These are phyloP conservation scores for Eueides isabella DNA, from an alignment of 1,140 invertebrate species.

Conservation along the genomic window DNA sequence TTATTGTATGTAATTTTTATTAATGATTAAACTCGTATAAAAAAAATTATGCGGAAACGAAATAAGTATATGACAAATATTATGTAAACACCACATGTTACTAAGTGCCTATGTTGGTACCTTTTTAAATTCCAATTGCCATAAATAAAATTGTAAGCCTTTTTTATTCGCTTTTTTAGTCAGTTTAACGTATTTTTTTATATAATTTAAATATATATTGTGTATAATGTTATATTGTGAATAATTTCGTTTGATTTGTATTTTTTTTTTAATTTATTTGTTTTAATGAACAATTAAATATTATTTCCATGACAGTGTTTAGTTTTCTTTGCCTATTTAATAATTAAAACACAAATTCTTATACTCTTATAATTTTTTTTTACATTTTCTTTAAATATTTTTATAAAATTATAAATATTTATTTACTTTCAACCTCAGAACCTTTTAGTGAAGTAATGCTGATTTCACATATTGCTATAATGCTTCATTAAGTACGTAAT, in stretches of 20 bases:
- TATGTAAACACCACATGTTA: neutral
- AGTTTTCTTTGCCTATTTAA: neutral
- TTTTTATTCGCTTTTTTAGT: neutral
- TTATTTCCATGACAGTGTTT: neutral
- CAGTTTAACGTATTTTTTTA: neutral
- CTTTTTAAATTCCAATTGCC: neutral
- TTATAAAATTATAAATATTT: too few species aligned
- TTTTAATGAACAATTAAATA: neutral
- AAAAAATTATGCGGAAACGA: too few species aligned
- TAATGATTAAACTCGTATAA: too few species aligned
- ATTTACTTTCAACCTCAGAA: too few species aligned
- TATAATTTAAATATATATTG: neutral
- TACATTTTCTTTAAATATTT: too few species aligned
- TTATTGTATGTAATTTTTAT: too few species aligned
- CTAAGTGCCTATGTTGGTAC: neutral
- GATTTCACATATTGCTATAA: too few species aligned
- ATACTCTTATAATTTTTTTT: too few species aligned
- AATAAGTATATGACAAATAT: too few species aligned
- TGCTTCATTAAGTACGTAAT: too few species aligned
- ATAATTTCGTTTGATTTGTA: neutral
- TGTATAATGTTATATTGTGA: too few species aligned
- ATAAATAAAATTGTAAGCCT: neutral
- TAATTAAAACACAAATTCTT: neutral
- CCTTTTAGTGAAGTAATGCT: too few species aligned
- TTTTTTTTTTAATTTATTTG: neutral